Percentiles rank a stretch among this genome's conserved stretches.
phyloP scores from a whole-genome alignment of 2,113 vertebrate genomes.

The Tupaia tana region DNA sequence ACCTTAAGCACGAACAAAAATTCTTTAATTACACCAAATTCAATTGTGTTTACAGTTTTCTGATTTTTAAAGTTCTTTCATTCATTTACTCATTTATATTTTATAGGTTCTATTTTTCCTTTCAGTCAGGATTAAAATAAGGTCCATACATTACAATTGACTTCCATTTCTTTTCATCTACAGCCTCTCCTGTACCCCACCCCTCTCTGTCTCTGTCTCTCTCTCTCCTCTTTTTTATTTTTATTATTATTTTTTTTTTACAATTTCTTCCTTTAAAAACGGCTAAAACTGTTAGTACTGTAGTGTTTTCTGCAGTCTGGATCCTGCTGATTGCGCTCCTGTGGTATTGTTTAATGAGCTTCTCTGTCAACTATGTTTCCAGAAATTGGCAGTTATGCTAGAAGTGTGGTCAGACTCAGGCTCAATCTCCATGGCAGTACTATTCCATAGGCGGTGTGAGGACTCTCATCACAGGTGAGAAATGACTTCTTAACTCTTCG shows the following conservation, averaged over 20 bases:
- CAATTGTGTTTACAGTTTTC: neutral
- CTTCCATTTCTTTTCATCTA: neutral
- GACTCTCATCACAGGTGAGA: fast-evolving
- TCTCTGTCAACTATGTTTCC: neutral
- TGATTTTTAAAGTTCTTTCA: neutral
- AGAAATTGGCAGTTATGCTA: neutral
- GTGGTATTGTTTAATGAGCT: neutral
- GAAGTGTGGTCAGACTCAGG: neutral
- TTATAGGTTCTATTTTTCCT: neutral
- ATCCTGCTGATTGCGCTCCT: neutral
- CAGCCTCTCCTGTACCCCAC: neutral
- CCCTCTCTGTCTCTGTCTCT: neutral
- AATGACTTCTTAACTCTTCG: neutral
- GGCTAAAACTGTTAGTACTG: neutral
- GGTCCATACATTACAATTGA: neutral
- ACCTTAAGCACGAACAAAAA: neutral
- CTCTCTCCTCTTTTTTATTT: neutral
- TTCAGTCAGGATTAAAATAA: neutral
- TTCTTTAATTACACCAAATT: neutral
- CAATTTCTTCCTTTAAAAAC: neutral
- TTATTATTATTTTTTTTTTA: neutral
- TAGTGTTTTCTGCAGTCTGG: neutral
- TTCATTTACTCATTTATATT: neutral
- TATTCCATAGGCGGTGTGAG: neutral
- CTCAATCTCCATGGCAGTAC: neutral